Evolutionary conservation across 2,888 invertebrate species (phyloP).

Genomic region (Cremastobaeus sp.): DNA sequence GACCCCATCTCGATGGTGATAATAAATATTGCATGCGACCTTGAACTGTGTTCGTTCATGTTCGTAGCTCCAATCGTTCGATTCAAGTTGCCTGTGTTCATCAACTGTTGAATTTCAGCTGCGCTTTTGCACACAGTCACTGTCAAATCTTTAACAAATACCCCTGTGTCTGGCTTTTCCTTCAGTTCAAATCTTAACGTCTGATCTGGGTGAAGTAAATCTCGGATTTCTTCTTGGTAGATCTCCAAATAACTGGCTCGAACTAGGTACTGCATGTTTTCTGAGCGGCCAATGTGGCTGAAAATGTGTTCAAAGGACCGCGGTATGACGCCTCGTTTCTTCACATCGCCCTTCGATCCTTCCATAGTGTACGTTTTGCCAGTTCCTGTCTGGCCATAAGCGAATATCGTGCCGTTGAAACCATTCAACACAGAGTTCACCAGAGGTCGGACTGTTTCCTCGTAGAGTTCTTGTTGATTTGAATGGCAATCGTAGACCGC

Average conservation of each 20-base stretch:
- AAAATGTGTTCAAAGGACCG: slow-evolving; percentile 98
- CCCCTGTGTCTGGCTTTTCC: slow-evolving; percentile 89
- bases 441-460: slow-evolving; percentile 96
- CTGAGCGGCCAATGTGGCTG: slow-evolving; percentile 93
- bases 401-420: slow-evolving; percentile 99
- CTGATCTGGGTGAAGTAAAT: slow-evolving; percentile 83
- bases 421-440: slow-evolving; percentile 97
- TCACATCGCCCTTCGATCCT: slow-evolving; percentile 83
- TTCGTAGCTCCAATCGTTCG: slow-evolving; percentile 97
- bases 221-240: slow-evolving; percentile 94
- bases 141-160: slow-evolving; percentile 97
- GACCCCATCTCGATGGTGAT: slow-evolving; percentile 97
- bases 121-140: slow-evolving; percentile 96
- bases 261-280: slow-evolving; percentile 96
- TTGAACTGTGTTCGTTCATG: slow-evolving; percentile 99
- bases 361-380: slow-evolving; percentile 90
- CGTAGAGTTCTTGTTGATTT: slow-evolving; percentile 94
- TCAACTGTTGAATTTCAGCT: slow-evolving; percentile 94
- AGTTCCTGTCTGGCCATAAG: slow-evolving; percentile 99
- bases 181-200: slow-evolving; percentile 85
- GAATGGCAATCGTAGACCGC: slow-evolving; percentile 96
- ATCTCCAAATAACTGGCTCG: slow-evolving; percentile 98
- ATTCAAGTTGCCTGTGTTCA: slow-evolving; percentile 95
- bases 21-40: slow-evolving; percentile 99
- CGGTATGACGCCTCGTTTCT: slow-evolving; percentile 93